A percentile compares a stretch with the other conserved stretches of the same genome.
Evolutionary conservation across 2,113 vertebrate species (phyloP).

Genomic region (Nothocercus julius): DNA sequence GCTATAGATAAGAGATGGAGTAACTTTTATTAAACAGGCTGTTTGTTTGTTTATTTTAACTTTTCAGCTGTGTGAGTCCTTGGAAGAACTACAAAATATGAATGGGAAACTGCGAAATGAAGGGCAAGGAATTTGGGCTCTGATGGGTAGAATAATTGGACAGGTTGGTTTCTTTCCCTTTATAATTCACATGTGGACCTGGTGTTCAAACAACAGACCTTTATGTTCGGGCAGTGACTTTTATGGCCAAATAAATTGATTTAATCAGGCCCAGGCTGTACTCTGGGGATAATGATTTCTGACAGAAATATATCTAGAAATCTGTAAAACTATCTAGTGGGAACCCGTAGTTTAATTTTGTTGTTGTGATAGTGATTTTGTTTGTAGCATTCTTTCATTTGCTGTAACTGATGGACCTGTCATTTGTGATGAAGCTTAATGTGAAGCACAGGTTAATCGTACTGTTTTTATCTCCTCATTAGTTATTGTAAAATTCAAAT

Average conservation of each 20-base stretch:
- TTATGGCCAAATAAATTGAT: background rate
- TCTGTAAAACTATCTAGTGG: slow-evolving; percentile 32
- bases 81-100: slow-evolving; percentile 94
- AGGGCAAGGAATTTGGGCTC: slow-evolving; percentile 92
- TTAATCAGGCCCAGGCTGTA: slow-evolving; percentile 22
- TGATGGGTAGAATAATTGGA: slow-evolving; percentile 90
- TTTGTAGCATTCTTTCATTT: slow-evolving; percentile 79
- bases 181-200: background rate
- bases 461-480: slow-evolving; percentile 15
- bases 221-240: slow-evolving; percentile 11
- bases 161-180: slow-evolving; percentile 82
- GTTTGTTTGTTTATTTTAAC: background rate
- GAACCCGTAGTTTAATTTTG: slow-evolving; percentile 63
- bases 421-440: slow-evolving; percentile 75
- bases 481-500: slow-evolving; percentile 43
- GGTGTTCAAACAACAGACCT: background rate
- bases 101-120: slow-evolving; percentile 91
- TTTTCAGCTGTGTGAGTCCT: slow-evolving; percentile 91
- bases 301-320: slow-evolving; percentile 61
- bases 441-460: slow-evolving; percentile 67
- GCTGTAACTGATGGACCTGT: slow-evolving; percentile 78
- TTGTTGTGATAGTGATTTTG: slow-evolving; percentile 62
- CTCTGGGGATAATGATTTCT: slow-evolving; percentile 57
- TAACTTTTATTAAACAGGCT: background rate
- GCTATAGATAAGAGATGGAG: background rate